Evolutionary conservation across 2,888 invertebrate genomes (phyloP).

Genomic region (Lissonota sp.): DNA sequence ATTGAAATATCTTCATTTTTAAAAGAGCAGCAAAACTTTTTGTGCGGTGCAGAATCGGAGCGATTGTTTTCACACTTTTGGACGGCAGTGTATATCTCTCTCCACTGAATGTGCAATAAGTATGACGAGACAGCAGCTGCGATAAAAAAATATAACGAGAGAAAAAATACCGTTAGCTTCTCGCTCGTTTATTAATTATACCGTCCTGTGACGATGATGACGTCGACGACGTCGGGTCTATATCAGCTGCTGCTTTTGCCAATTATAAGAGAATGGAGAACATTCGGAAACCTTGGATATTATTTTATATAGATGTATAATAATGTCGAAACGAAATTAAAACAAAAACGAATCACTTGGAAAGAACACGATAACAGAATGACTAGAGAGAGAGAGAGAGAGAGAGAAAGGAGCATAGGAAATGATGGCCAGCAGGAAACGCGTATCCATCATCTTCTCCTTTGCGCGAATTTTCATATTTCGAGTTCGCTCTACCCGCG

Average conservation of each 20-base stretch:
- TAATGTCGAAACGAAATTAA: conserved; percentile 3
- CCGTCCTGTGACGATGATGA: conserved; percentile 21
- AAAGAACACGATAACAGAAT: conserved; percentile 56
- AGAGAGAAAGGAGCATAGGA: not conserved
- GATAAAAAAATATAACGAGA: conserved; percentile 63
- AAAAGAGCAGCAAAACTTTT: too few relatives aligned
- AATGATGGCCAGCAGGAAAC: conserved; percentile 22
- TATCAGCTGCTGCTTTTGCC: conserved; percentile 50
- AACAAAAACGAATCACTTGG: conserved; percentile 50
- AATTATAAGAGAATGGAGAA: conserved; percentile 26
- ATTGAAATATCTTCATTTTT: too few relatives aligned
- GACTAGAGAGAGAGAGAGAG: too few relatives aligned
- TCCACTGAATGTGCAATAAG: conserved; percentile 19
- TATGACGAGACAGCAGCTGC: conserved; percentile 60
- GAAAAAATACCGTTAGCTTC: conserved; percentile 44
- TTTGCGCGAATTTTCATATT: conserved; percentile 24
- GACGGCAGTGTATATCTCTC: conserved; percentile 15
- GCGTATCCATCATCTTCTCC: conserved; percentile 8
- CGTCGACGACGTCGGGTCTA: conserved; percentile 34
- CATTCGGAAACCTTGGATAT: conserved; percentile 9
- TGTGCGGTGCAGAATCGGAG: too few relatives aligned
- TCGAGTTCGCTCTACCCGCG: conserved; percentile 13
- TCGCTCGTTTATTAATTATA: conserved; percentile 64
- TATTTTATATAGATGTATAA: too few relatives aligned
- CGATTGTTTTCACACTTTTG: too few relatives aligned